Percentiles rank a stretch among this genome's conserved stretches.
Conservation (phyloP, 2,113 vertebrate genomes). For the Melanotaenia duboulayi region DNA sequence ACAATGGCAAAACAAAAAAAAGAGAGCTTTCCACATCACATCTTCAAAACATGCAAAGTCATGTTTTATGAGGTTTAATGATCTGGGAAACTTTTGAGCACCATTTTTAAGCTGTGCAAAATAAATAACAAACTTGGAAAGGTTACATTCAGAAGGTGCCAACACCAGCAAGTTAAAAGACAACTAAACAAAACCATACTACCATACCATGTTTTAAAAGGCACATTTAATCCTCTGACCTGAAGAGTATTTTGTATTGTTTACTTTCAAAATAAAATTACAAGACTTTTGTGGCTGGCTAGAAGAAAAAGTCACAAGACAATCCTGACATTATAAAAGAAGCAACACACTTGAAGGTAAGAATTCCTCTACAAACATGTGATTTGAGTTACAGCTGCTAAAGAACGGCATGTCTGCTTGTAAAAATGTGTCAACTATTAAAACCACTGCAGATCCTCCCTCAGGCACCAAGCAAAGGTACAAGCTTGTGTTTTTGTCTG, state of each 20-base stretch:
- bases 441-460: constrained; percentile 35
- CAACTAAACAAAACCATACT: background rate
- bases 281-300: background rate
- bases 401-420: constrained; percentile 1
- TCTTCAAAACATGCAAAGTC: background rate
- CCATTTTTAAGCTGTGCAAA: background rate
- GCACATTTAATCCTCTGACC: background rate
- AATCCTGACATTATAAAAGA: background rate
- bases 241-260: background rate
- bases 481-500: constrained; percentile 45
- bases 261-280: background rate
- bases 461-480: constrained; percentile 10
- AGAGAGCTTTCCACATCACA: background rate
- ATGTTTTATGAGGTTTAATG: background rate
- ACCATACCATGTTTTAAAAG: background rate
- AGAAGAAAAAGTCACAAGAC: background rate
- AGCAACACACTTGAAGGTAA: constrained; percentile 13
- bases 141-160: too few species aligned
- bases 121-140: background rate
- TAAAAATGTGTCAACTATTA: constrained; percentile 36
- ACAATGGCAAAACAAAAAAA: background rate
- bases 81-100: background rate
- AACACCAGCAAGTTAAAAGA: background rate
- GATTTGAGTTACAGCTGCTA: constrained; percentile 26
- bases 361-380: constrained; percentile 20